Evolutionary conservation across 2,888 invertebrate genomes (phyloP).

Genomic region (Lasioglossum marginatum): DNA sequence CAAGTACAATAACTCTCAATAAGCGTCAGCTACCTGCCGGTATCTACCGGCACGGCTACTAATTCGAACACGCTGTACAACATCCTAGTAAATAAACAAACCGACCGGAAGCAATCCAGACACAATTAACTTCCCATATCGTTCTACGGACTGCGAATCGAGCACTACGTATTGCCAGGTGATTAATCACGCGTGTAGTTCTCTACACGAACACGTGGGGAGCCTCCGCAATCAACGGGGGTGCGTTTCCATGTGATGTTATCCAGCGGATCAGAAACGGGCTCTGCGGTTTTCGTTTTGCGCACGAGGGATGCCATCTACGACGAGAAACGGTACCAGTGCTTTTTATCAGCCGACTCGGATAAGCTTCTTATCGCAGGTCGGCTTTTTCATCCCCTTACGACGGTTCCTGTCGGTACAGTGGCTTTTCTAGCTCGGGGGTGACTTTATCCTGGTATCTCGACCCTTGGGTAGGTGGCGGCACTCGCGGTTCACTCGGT

Average conservation of each 20-base stretch:
- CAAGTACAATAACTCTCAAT: background rate
- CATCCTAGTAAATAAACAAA: background rate
- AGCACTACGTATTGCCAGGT: slow-evolving; percentile 14
- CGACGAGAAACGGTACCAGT: background rate
- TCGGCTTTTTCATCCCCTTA: slow-evolving; percentile 5
- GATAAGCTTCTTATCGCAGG: slow-evolving; percentile 42
- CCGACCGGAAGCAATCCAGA: background rate
- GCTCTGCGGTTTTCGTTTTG: background rate
- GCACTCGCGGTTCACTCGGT: slow-evolving; percentile 31
- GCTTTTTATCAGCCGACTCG: background rate
- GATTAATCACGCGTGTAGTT: slow-evolving; percentile 30
- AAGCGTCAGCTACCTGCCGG: background rate
- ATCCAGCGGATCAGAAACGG: background rate
- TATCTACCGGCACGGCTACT: background rate
- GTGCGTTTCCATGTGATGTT: slow-evolving; percentile 10
- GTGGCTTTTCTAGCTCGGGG: slow-evolving; percentile 29
- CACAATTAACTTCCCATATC: background rate
- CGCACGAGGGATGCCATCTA: slow-evolving; percentile 47
- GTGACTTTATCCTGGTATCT: slow-evolving; percentile 12
- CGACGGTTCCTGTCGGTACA: slow-evolving; percentile 46
- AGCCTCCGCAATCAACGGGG: background rate
- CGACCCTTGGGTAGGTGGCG: slow-evolving; percentile 65
- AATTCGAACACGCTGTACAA: background rate
- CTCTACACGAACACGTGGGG: slow-evolving; percentile 9
- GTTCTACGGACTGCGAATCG: background rate